Evolutionary conservation across 2,888 invertebrate genomes (phyloP), one percentile per base, ranked within the genome.

Genomic region (Luperina testacea): DNA sequence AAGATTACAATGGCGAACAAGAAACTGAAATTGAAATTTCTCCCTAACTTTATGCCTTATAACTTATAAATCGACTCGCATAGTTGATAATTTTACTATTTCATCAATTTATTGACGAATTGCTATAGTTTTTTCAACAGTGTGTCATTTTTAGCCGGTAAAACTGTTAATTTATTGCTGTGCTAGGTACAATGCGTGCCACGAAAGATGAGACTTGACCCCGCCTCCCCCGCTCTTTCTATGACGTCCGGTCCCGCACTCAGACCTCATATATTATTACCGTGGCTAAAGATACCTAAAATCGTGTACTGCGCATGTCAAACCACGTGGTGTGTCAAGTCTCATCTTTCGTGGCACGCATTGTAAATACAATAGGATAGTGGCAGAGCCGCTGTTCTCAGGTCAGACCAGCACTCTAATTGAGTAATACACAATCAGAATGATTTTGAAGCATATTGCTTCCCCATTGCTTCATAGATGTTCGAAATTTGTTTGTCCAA

Each of bases 1-100:
- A 8, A 75, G 42, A 84, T 68, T 48, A 85, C 78, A 80, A 77
- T 70, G 70, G 74, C 24, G 38, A 71, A 75, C 53, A 85, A 78
- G 72, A 87, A 73, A 74, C 42, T 51, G 63, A 65, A 65, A 76
- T 72, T 45, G 13, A 72, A 74, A 68, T 72, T 79, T 74, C 75
- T 78, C 13, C 32, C 27, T 65, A 57, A 77, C 68, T 72, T 63
- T 63, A 75, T 63, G 53, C 63, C 63, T 38, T 11, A 64, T 64
- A 20, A 38, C 15, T 77, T 65, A 64, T 53, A 48, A 20, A 82
- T 73, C 75, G 75, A 82, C 51, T 24, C 5, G 24, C 67, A 68
- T 38, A 48, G 48, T 13, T 67, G 48, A 32, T 68, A 15, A 59
- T 24, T 71, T 61, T 13, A 61, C 24, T 48, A 68, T 65, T 68